Evolutionary conservation across 2,888 invertebrate species (phyloP).

Genomic region (Agapostemon virescens): DNA sequence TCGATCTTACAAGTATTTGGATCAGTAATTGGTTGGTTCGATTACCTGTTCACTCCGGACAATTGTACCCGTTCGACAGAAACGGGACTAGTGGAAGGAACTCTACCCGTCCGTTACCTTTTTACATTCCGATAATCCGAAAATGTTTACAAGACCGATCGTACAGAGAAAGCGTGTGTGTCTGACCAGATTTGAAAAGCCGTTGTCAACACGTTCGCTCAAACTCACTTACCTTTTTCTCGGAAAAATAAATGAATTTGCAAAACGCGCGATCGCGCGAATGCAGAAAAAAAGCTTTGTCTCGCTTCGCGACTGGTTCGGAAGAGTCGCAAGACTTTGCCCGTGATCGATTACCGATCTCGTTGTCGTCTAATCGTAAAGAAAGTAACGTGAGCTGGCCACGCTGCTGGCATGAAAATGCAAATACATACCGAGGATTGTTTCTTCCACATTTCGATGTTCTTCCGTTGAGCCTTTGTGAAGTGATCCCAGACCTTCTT

Average conservation of each 20-base stretch:
- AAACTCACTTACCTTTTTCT: slow-evolving; percentile 62
- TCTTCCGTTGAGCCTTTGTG: slow-evolving; percentile 99
- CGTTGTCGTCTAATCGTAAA: slow-evolving; percentile 51
- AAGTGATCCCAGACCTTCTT: slow-evolving; percentile 99
- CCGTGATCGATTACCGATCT: slow-evolving; percentile 38
- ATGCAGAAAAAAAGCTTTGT: slow-evolving; percentile 58
- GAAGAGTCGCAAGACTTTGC: slow-evolving; percentile 47
- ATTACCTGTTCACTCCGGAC: slow-evolving; percentile 43
- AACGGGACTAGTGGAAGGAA: slow-evolving; percentile 19
- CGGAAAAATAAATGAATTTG: slow-evolving; percentile 59
- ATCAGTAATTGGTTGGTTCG: slow-evolving; percentile 6
- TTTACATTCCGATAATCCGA: slow-evolving; percentile 38
- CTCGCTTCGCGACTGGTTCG: slow-evolving; percentile 44
- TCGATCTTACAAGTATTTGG: slow-evolving; percentile 27
- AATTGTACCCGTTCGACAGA: slow-evolving; percentile 28
- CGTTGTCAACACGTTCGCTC: slow-evolving; percentile 21
- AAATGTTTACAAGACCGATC: slow-evolving; percentile 48
- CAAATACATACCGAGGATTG: slow-evolving; percentile 92
- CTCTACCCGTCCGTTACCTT: slow-evolving; percentile 50
- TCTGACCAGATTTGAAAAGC: slow-evolving; percentile 54
- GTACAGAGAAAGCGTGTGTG: slow-evolving; percentile 56
- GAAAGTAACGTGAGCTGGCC: slow-evolving; percentile 48
- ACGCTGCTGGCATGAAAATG: slow-evolving; percentile 62
- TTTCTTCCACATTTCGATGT: slow-evolving; percentile 98
- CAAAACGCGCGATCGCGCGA: slow-evolving; percentile 63